A percentile compares a stretch with the other conserved stretches of the same genome.
Conservation (phyloP, 2,113 vertebrate genomes). For the Gulo gulo region DNA sequence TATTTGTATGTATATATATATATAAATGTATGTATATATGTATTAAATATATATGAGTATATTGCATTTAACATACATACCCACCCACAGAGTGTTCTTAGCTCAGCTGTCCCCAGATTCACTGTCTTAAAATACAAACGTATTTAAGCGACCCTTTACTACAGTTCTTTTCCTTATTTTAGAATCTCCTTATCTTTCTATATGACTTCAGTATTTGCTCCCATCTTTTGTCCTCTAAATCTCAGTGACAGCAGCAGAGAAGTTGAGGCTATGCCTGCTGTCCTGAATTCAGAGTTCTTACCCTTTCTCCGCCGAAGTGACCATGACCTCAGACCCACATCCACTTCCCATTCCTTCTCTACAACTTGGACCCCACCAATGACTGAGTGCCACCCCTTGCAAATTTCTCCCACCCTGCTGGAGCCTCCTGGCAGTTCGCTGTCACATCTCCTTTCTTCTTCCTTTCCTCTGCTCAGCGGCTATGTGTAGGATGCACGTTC, state of each 20-base stretch:
- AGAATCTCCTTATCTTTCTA: background rate
- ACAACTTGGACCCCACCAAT: background rate
- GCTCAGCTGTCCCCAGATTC: background rate
- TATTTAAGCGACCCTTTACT: background rate
- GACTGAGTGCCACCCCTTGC: background rate
- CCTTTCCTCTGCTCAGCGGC: background rate
- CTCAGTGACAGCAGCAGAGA: background rate
- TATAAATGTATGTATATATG: background rate
- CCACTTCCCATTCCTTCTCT: background rate
- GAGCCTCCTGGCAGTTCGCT: background rate
- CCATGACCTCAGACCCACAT: background rate
- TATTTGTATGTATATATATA: background rate
- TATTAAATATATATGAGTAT: background rate
- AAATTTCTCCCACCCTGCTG: fast-evolving
- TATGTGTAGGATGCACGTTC: background rate
- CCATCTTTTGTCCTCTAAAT: background rate
- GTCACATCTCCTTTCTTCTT: fast-evolving
- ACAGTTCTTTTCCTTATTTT: background rate
- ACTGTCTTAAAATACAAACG: background rate
- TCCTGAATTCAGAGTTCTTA: background rate
- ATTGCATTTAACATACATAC: background rate
- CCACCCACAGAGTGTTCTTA: background rate
- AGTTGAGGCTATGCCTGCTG: background rate
- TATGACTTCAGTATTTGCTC: background rate
- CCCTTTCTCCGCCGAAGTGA: background rate